Base-by-base conservation (phyloP, 2,888 invertebrate genomes). In the Timema podura region DNA sequence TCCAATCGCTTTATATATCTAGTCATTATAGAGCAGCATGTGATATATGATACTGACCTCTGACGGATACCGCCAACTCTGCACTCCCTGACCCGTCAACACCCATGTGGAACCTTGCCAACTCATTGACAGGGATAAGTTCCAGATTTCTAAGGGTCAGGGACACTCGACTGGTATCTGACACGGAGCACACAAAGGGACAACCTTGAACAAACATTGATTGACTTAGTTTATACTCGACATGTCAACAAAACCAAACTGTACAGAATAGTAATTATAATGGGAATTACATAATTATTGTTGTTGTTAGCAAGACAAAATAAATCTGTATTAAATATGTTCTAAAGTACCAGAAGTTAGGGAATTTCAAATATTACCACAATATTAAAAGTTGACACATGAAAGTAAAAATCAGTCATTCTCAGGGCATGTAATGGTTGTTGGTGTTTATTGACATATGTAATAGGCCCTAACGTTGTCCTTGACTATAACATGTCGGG, bases 31-130 rank as follows among this genome's bases (percentile, higher is more conserved):
- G 30, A 30, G 30, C 30, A 30, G 30, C 30, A 30, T 30, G 1
- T 30, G 30, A 30, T 3, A 30, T 30, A 30, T 30, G 3, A 30
- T 30, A 75, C 75, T 76, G 76, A 83, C 85, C 84, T 74, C 93
- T 87, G 15, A 96, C 93, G 49, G 94, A 93, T 59, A 96, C 94
- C 11, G 93, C 92, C 74, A 96, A 84, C 80, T 95, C 95, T 11
- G 95, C 96, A 70, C 84, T 84, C 54, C 83, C 83, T 74, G 86
- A 87, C 11, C 88, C 88, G 74, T 89, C 89, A 76, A 92, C 91
- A 5, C 88, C 89, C 84, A 92, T 91, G 80, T 91, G 91, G 81
- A 92, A 92, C 70, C 88, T 87, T 74, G 91, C 91, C 10, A 91
- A 85, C 76, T 90, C 87, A 79, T 93, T 92, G 47, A 96, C 92